phyloP scores from a whole-genome alignment of 2,113 vertebrate species.

The Eulemur macaco region DNA sequence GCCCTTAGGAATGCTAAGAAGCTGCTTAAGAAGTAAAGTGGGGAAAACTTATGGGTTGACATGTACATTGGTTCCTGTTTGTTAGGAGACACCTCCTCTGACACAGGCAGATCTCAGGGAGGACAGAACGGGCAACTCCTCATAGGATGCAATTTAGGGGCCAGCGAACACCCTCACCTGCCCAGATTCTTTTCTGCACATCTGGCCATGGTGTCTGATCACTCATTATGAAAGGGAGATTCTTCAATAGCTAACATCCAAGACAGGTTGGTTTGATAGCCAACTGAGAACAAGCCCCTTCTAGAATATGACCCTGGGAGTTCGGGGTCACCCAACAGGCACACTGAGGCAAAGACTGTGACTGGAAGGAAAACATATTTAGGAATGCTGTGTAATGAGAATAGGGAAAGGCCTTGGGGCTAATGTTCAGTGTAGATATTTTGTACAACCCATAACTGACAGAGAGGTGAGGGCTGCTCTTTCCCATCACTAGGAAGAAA shows the following conservation, averaged over 20 bases:
- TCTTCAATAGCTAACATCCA: background rate
- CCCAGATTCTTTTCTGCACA: background rate
- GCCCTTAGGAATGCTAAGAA: background rate
- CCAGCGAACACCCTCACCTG: accelerated
- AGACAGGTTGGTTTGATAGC: background rate
- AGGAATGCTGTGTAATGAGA: background rate
- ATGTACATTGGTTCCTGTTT: background rate
- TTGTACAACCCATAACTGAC: background rate
- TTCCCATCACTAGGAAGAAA: background rate
- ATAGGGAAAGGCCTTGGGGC: background rate
- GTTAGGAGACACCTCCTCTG: background rate
- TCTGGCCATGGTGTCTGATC: accelerated
- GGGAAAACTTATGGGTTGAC: background rate
- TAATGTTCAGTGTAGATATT: background rate
- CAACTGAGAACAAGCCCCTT: background rate
- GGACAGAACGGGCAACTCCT: accelerated
- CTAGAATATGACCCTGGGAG: background rate
- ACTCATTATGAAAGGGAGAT: background rate
- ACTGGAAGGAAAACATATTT: background rate
- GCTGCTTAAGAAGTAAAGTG: background rate
- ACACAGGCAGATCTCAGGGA: background rate
- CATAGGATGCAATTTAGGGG: background rate
- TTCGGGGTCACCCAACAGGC: background rate
- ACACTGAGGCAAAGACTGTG: background rate
- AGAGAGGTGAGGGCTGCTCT: background rate